Evolutionary conservation across 92 coral and sea anemone genomes (phyloP), one percentile per base, ranked within the genome.

Genomic region (Epizoanthus rinbou): DNA sequence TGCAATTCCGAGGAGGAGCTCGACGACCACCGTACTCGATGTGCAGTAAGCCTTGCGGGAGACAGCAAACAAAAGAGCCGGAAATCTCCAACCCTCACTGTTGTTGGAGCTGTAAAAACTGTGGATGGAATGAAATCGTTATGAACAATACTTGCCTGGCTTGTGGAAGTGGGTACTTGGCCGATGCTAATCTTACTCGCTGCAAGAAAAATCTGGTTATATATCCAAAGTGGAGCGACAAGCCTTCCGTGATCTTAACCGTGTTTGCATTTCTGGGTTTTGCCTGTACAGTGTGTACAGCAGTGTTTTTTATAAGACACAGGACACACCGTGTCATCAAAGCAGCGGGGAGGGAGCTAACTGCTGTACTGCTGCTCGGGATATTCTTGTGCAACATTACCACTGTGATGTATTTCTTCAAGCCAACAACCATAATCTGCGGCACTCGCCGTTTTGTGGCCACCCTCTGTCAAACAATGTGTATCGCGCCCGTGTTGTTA

Each of bases 281-380:
- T 13, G 59, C 67, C 33, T 87, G 59, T 71, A 85, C 74, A 56
- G 11, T 57, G 16, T 8, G 73, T 41, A 74, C 84, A 9, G 70
- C 87, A 16, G 84, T 60, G 52, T 65, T 87, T 59, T 87, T 87
- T 59, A 52, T 87, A 64, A 64, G 54, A 66, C 63, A 87, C 63
- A 82, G 87, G 33, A 21, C 47, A 6, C 86, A 74, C 1, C 90
- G 86, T 5, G 68, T 87, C 13, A 75, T 87, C 45, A 87, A 87
- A 67, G 90, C 90, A 18, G 80, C 90, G 13, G 85, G 90, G 35
- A 86, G 90, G 43, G 90, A 87, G 67, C 90, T 87, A 7, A 64
- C 90, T 2, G 72, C 79, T 3, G 80, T 87, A 19, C 80, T 87
- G 4, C 83, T 87, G 7, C 23, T 75, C 1, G 90, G 90, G 9